These are phyloP conservation scores for Pipistrellus kuhlii DNA, from an alignment of 2,797 vertebrate species.

Conservation along the genomic window DNA sequence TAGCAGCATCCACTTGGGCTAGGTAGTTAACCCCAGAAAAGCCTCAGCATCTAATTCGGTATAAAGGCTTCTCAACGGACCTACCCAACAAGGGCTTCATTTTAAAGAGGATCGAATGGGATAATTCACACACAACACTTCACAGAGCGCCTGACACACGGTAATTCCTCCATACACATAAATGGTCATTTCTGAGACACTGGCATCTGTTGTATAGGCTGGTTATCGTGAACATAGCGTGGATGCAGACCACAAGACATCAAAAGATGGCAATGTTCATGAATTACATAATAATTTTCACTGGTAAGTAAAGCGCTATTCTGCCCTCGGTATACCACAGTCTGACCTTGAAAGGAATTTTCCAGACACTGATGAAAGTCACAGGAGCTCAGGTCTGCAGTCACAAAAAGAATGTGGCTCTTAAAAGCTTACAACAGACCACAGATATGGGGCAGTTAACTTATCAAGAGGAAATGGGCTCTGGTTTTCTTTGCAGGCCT, in stretches of 20 bases:
- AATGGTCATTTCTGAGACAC: background rate
- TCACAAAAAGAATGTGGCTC: constrained; percentile 73
- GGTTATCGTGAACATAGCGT: background rate
- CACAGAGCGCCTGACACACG: background rate
- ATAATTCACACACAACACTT: background rate
- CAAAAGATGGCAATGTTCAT: background rate
- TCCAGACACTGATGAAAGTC: constrained; percentile 68
- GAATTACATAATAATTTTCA: background rate
- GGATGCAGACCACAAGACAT: background rate
- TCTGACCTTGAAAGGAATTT: constrained; percentile 69
- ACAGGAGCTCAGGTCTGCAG: constrained; percentile 43
- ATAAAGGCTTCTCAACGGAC: background rate
- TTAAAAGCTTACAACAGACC: constrained; percentile 70
- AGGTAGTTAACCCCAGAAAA: constrained; percentile 3
- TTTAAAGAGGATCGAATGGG: background rate
- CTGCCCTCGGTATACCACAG: background rate
- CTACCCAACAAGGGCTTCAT: background rate
- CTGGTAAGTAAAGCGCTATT: constrained; percentile 4
- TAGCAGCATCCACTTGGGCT: background rate
- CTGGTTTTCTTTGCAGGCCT: constrained; percentile 75
- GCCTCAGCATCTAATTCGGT: background rate
- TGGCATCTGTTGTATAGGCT: background rate
- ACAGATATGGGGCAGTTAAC: constrained; percentile 69
- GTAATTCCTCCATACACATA: background rate
- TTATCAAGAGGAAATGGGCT: constrained; percentile 81